Base-by-base conservation (phyloP, 2,113 vertebrate species). In the Prolemur simus region DNA sequence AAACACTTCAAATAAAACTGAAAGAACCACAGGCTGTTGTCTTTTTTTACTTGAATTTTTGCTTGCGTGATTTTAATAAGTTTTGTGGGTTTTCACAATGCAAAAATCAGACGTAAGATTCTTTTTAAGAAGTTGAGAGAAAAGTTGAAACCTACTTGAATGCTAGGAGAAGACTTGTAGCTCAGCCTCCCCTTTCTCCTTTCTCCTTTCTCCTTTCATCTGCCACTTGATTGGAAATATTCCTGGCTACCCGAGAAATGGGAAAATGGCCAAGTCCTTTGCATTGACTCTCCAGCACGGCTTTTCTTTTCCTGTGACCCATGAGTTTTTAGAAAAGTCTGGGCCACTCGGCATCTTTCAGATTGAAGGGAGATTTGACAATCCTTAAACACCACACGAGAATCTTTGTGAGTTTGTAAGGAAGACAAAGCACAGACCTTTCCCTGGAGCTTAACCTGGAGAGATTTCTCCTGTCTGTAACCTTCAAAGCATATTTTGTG, bases 341-440 rank as follows among this genome's bases (percentile, higher is more conserved):
- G 63, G 23, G 32, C 54, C 63, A 54, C 74, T 74, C 76, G 80
- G n/a, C 71, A 37, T 34, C 2, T 69, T 78, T 83, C 73, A 78
- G 8, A 27, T 8, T 39, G 37, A 77, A 93, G 63, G 54, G 47
- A 52, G 76, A n/a, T 69, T 81, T 69, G 66, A 91, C 37, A 34
- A 2, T 71, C 68, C 37, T 96, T 90, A 45, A 87, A 68, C 25
- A 68, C 39, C 71, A 82, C 54, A 25, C 91, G 13, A 15, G 54
- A 69, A 45, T 42, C 85, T 91, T 84, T 86, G 87, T 71, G n/a
- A 71, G 47, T 92, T 96, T 85, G 74, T 78, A 89, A 89, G 14
- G 42, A 64, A 87, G 25, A 64, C 52, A 95, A 84, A 91, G 25
- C 37, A 9, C 8, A 37, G 37, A 17, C 27, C 21, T 87, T 85